Base-by-base conservation (phyloP, 2,797 vertebrate species). In the Neostethus bicornis region DNA sequence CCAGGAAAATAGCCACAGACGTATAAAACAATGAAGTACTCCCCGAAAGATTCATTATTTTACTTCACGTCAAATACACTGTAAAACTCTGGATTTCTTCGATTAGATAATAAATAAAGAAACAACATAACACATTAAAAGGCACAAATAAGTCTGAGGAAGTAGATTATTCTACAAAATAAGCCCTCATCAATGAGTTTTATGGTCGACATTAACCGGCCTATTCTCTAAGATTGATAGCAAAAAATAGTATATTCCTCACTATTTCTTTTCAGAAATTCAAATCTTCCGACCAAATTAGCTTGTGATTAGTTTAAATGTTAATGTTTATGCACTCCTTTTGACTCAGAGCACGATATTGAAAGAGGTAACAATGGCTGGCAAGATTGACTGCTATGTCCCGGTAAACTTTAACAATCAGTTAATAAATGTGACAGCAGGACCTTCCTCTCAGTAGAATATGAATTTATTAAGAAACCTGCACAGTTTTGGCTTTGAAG, bases 71-170 rank as follows among this genome's bases (percentile, higher is more conserved):
- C 37, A 34, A 20, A 35, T 57, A 16, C 42, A 23, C 56, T 44
- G 45, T 28, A 50, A 49, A 39, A 24, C 7, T 14, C 13, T 25
- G 14, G 13, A 25, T 57, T 52, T 69, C 67, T 64, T 54, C 46
- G 54, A 32, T 16, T 0, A 9, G 26, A 26, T 17, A 37, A 61
- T 38, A 55, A 63, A 54, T 23, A 3, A 24, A 61, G 42, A 71
- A 29, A 8, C 17, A 24, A 62, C 28, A 51, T 34, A 55, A 63
- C 60, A 72, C 38, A 51, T 32, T 49, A 48, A 8, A 42, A 67
- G 62, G 55, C 44, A 55, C 51, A 70, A 54, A 78, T 61, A 66
- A n/a, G 64, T 69, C 68, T 13, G 24, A 67, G 67, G 53, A 77
- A 66, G 60, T 43, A 11, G 62, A 63, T 60, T 56, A 75, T 68